Conservation (phyloP, 2,113 vertebrate genomes). For the Carassius auratus region DNA sequence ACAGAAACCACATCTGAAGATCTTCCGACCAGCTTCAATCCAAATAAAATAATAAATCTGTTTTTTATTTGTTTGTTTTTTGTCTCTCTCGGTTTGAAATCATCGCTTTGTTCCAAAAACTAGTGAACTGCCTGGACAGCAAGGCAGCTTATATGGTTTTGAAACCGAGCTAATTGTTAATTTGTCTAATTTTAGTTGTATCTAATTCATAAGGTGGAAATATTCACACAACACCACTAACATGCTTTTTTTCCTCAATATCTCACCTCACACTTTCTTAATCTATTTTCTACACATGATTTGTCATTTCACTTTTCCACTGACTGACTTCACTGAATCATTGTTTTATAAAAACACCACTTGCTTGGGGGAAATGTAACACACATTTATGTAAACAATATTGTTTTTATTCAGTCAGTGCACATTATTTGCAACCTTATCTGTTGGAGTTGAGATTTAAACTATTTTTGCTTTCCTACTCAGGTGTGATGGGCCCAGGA, state of each 20-base stretch:
- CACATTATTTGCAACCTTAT: neutral
- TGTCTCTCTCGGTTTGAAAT: neutral
- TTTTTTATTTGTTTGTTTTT: neutral
- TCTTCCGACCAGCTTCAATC: neutral
- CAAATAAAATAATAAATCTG: neutral
- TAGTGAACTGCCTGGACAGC: neutral
- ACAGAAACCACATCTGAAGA: slow-evolving; percentile 51
- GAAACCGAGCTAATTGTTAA: neutral
- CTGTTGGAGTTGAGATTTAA: neutral
- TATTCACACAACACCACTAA: slow-evolving; percentile 21
- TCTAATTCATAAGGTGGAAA: neutral
- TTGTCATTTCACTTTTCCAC: neutral
- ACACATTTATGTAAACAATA: neutral
- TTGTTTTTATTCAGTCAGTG: neutral
- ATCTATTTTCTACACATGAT: neutral
- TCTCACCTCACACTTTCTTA: neutral
- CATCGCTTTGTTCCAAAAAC: neutral
- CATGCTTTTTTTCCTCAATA: slow-evolving; percentile 5
- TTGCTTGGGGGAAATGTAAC: neutral
- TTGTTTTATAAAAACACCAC: neutral
- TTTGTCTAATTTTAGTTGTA: neutral
- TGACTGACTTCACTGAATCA: neutral
- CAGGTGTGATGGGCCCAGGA: slow-evolving; percentile 90
- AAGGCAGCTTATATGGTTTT: neutral
- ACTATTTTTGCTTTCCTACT: neutral